Evolutionary conservation across 2,797 vertebrate genomes (phyloP).

Genomic region (Steatocranus sp.): DNA sequence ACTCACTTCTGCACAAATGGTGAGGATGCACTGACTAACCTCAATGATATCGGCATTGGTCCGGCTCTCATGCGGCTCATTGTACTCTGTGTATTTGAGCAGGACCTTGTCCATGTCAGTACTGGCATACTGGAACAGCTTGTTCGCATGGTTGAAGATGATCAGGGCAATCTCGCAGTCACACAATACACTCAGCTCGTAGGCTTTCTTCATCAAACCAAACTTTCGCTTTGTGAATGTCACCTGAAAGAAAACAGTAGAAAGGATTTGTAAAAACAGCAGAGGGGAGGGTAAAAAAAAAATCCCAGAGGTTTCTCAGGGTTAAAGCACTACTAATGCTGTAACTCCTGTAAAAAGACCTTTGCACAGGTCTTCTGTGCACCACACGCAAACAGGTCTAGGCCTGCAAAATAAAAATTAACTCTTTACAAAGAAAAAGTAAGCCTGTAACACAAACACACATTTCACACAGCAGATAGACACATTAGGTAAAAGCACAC

Average conservation of each 20-base stretch:
- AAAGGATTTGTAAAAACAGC: background rate
- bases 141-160: slow-evolving; percentile 98
- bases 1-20: background rate
- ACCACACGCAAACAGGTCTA: background rate
- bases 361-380: background rate
- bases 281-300: background rate
- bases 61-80: slow-evolving; percentile 93
- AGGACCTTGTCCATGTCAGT: slow-evolving; percentile 97
- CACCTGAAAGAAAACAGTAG: slow-evolving; percentile 70
- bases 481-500: background rate
- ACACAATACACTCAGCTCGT: slow-evolving; percentile 92
- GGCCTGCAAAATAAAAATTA: background rate
- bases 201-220: slow-evolving; percentile 96
- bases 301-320: background rate
- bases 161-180: slow-evolving; percentile 97
- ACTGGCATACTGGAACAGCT: slow-evolving; percentile 95
- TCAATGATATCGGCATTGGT: slow-evolving; percentile 97
- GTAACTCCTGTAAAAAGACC: background rate
- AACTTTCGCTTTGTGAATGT: slow-evolving; percentile 96
- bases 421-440: background rate
- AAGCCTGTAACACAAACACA: background rate
- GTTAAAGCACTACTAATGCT: background rate
- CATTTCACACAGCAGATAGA: background rate
- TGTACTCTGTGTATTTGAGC: slow-evolving; percentile 96
- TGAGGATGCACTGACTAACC: slow-evolving; percentile 65